Base-by-base conservation (phyloP, 2,888 invertebrate genomes). In the Oligia latruncula region DNA sequence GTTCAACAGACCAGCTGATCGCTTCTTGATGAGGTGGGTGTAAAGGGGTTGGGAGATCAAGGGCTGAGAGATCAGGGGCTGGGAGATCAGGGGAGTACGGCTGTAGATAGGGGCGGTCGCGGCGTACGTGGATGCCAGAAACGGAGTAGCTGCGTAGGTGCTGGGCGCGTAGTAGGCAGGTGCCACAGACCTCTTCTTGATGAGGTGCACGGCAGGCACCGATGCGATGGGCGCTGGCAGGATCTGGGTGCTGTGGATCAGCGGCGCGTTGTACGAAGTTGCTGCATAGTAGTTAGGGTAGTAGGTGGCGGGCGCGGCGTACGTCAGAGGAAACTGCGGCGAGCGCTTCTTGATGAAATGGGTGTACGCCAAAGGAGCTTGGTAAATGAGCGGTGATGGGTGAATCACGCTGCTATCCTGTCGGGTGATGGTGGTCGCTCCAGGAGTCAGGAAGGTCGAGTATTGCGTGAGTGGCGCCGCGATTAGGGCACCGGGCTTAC, bases 371-470 rank as follows among this genome's bases (percentile, higher is more conserved):
- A 93, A 83, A 3, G 94, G 94, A 15, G 93, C 78, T 58, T 92
- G 90, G 90, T 94, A 95, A 78, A 92, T 62, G 66, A 93, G 76
- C n/a, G 95, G 95, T 73, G 95, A 94, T 0, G 96, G 96, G 77
- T 96, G 95, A 79, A 96, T 92, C 92, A 96, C 94, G 87, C 95
- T 96, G 93, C 94, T 95, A 92, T 94, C 95, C 91, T 94, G 93
- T 86, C 93, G 92, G 55, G 94, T 90, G 90, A 95, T 94, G 68
- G 93, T 94, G 17, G 96, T 95, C 20, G 93, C 90, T 58, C 92
- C 94, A 70, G 95, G 96, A 13, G 94, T 84, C 65, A 95, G 70
- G 70, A 93, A 81, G 17, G 93, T 91, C 78, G 94, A 83, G 62
- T 85, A 87, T 23, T 87, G 93, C 23, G 92, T 84, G 52, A 90